These are phyloP conservation scores for Chouioia cunea DNA, from an alignment of 2,888 invertebrate genomes.

Conservation along the genomic window DNA sequence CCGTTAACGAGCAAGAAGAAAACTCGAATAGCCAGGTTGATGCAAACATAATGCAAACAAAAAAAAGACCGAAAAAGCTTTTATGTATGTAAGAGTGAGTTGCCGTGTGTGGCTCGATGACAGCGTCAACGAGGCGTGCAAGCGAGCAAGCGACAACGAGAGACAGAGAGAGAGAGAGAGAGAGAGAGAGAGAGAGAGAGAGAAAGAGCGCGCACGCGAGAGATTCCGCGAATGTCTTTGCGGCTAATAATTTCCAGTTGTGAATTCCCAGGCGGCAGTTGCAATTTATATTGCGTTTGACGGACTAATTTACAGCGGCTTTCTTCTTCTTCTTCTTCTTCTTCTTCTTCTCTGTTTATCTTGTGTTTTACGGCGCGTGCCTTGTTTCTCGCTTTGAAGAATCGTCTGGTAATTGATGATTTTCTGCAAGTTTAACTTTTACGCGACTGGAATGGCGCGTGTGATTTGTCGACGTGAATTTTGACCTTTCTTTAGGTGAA, in stretches of 20 bases:
- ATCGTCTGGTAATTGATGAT: too few species aligned
- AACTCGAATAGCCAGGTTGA: too few species aligned
- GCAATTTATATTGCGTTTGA: slow-evolving; percentile 20
- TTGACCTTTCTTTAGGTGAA: too few species aligned
- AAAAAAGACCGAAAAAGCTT: not conserved
- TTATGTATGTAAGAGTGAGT: not conserved
- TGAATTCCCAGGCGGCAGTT: slow-evolving; percentile 5
- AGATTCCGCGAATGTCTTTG: slow-evolving; percentile 26
- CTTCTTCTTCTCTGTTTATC: not conserved
- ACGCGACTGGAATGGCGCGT: too few species aligned
- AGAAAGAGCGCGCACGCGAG: not conserved
- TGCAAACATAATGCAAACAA: too few species aligned
- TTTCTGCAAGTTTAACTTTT: too few species aligned
- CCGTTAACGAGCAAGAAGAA: too few species aligned
- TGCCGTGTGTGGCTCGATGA: slow-evolving; percentile 55
- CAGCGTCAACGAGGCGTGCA: slow-evolving; percentile 67
- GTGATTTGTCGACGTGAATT: too few species aligned
- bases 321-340: not conserved
- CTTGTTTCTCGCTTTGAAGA: too few species aligned
- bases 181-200: too few species aligned
- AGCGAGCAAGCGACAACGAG: too few species aligned
- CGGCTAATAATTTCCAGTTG: slow-evolving; percentile 26
- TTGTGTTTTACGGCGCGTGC: not conserved
- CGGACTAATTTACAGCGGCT: slow-evolving; percentile 19
- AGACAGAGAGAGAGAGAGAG: too few species aligned